Percentiles rank a stretch among this genome's conserved stretches.
Evolutionary conservation across 2,113 vertebrate species (phyloP).

Genomic region (Microtus pennsylvanicus): DNA sequence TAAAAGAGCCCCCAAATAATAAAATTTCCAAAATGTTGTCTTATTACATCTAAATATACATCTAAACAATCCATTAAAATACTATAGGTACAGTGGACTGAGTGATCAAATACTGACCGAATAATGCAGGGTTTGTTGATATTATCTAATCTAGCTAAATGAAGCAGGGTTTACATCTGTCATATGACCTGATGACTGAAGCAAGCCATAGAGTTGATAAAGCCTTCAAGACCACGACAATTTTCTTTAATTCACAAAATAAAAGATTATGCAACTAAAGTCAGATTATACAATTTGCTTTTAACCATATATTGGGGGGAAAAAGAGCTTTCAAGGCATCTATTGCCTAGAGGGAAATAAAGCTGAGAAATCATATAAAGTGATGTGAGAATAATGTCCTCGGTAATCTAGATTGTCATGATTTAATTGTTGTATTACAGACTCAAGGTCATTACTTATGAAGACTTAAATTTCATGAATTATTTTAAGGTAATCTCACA

Average conservation of each 20-base stretch:
- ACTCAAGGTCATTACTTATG: not conserved
- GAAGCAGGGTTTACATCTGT: not conserved
- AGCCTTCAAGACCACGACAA: fast-evolving
- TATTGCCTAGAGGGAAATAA: not conserved
- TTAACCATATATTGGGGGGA: not conserved
- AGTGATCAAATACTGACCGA: not conserved
- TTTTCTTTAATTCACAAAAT: not conserved
- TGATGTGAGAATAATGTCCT: not conserved
- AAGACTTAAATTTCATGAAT: not conserved
- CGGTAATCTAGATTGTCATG: not conserved
- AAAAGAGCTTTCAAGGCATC: not conserved
- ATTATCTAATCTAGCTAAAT: not conserved
- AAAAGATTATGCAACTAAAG: not conserved
- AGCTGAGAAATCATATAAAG: not conserved
- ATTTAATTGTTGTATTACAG: not conserved
- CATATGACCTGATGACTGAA: not conserved
- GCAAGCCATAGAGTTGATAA: not conserved
- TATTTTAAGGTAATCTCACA: not conserved
- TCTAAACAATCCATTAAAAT: not conserved
- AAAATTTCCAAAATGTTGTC: not conserved
- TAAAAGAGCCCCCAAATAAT: not conserved
- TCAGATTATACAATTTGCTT: not conserved
- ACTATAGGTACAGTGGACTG: not conserved
- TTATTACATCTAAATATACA: not conserved
- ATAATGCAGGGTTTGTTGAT: not conserved